Percentiles rank a stretch among this genome's conserved stretches.
Conservation (phyloP, 2,113 vertebrate species). For the Pogona vitticeps region DNA sequence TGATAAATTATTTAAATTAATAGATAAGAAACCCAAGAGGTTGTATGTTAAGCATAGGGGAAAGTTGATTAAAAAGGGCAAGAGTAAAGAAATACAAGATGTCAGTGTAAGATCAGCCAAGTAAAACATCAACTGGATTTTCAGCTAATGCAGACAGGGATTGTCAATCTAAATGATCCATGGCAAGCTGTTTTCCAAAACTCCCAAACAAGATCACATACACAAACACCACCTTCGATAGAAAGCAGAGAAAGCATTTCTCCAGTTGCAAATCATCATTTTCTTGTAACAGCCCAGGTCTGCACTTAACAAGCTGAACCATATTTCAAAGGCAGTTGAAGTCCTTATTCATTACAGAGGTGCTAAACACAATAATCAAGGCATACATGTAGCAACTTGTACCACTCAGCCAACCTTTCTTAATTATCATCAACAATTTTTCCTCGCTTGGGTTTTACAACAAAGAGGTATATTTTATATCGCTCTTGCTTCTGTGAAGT, state of each 20-base stretch:
- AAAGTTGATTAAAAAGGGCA: no score
- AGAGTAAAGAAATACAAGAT: no score
- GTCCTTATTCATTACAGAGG: constrained; percentile 2
- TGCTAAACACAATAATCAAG: constrained; percentile 20
- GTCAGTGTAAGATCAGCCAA: no score
- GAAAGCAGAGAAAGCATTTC: not conserved
- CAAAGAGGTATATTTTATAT: not conserved
- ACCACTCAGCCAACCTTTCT: not conserved
- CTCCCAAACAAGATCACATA: not conserved
- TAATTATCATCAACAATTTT: constrained; percentile 2
- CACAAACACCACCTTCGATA: not conserved
- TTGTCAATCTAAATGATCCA: no score
- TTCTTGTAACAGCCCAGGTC: not conserved
- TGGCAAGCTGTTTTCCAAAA: not conserved
- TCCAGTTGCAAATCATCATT: constrained; percentile 16
- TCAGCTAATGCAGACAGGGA: no score
- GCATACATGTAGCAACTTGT: not conserved
- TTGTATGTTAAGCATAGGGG: no score
- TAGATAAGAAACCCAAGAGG: no score
- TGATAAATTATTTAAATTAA: no score
- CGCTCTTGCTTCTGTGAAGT: not conserved
- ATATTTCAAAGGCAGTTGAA: constrained; percentile 10
- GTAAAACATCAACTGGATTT: no score
- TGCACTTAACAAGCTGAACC: constrained; percentile 5
- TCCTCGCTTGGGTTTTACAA: not conserved